phyloP scores from a whole-genome alignment of 2,888 invertebrate genomes.

The Parnassius glacialis region DNA sequence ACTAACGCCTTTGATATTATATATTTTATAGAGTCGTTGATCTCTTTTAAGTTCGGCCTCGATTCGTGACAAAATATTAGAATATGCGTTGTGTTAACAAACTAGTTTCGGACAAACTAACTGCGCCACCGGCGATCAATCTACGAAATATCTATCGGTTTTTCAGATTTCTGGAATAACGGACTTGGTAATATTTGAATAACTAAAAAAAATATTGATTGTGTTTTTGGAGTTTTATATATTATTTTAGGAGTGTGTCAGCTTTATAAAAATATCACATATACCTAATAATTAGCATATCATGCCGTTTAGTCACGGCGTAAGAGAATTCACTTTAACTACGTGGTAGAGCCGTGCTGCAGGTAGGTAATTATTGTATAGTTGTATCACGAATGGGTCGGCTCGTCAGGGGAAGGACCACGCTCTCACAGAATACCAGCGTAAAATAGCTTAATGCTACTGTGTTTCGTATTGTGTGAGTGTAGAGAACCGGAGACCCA shows the following conservation, averaged over 20 bases:
- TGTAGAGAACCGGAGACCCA: too few species aligned
- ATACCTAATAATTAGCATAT: background rate
- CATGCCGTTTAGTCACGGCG: too few species aligned
- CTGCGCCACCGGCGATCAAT: slow-evolving; percentile 8
- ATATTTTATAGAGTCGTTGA: slow-evolving; percentile 20
- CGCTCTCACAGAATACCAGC: too few species aligned
- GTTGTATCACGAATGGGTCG: too few species aligned
- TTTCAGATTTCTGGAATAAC: slow-evolving; percentile 9
- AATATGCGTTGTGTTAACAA: slow-evolving; percentile 11
- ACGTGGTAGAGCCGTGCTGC: too few species aligned
- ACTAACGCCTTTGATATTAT: background rate
- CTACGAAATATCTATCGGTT: slow-evolving; percentile 15
- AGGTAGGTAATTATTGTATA: too few species aligned
- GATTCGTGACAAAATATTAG: slow-evolving; percentile 22
- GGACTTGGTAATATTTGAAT: background rate
- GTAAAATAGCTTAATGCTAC: too few species aligned
- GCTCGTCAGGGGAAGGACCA: too few species aligned
- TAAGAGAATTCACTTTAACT: too few species aligned
- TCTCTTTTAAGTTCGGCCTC: slow-evolving; percentile 13
- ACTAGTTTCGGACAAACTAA: slow-evolving; percentile 15
- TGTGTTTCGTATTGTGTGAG: too few species aligned
- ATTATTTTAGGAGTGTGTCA: too few species aligned
- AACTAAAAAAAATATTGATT: background rate
- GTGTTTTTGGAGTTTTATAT: background rate
- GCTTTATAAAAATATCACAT: too few species aligned